These are phyloP conservation scores for Patella vulgata DNA, from an alignment of 1,140 invertebrate genomes.

Conservation along the genomic window DNA sequence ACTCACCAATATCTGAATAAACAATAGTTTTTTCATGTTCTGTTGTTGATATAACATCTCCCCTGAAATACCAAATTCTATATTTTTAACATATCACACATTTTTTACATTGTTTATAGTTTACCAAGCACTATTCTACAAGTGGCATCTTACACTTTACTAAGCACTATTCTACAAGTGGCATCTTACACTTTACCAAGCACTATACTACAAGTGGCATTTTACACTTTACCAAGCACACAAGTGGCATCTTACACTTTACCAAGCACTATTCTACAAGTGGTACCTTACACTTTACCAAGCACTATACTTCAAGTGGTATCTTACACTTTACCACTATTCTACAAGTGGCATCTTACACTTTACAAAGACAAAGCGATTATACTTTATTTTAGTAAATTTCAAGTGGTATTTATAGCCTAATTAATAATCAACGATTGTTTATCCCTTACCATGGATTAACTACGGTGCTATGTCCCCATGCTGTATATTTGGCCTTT, in stretches of 20 bases:
- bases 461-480: constrained; percentile 86
- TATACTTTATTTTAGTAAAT: too few relatives aligned
- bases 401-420: too few relatives aligned
- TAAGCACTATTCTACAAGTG: background rate
- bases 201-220: background rate
- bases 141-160: background rate
- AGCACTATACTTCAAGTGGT: background rate
- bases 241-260: background rate
- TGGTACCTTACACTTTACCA: background rate
- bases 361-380: too few relatives aligned
- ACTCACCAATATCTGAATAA: constrained; percentile 80
- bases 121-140: background rate
- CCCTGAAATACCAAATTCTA: constrained; percentile 64
- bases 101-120: background rate
- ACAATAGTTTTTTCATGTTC: constrained; percentile 77
- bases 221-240: background rate
- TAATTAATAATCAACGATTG: background rate
- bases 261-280: background rate
- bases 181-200: background rate
- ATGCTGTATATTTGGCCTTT: constrained; percentile 82
- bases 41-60: constrained; percentile 77
- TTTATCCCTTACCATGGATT: constrained; percentile 78
- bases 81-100: background rate
- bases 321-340: background rate
- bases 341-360: background rate